A percentile compares a stretch with the other conserved stretches of the same genome.
Evolutionary conservation across 2,888 invertebrate species (phyloP).

Genomic region (Agonopterix arenella): DNA sequence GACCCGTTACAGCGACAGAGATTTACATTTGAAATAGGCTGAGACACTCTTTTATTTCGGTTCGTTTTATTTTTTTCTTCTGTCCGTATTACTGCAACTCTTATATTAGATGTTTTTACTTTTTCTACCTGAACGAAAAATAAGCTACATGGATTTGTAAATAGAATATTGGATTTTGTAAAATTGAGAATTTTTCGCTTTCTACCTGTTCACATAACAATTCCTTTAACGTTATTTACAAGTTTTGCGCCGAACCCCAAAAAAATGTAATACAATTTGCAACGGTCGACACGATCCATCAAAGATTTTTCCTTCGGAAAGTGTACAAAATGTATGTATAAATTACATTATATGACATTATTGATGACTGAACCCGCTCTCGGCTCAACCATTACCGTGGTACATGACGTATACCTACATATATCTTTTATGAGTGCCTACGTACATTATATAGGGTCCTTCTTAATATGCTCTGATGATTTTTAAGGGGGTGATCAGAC

Average conservation of each 20-base stretch:
- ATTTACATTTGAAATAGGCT: conserved; percentile 69
- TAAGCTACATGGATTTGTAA: too few species aligned
- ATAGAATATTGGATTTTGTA: too few species aligned
- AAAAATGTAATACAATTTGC: conserved; percentile 27
- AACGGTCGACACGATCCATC: conserved; percentile 31
- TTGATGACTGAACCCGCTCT: conserved; percentile 23
- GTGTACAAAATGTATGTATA: conserved; percentile 19
- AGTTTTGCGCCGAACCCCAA: not conserved
- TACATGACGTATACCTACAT: not conserved
- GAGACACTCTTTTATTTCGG: conserved; percentile 54
- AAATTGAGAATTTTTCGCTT: too few species aligned
- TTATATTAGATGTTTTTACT: conserved; percentile 4
- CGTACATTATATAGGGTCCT: too few species aligned
- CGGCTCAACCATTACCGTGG: conserved; percentile 3
- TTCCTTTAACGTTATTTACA: too few species aligned
- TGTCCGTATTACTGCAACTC: conserved; percentile 20
- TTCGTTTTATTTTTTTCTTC: conserved; percentile 43
- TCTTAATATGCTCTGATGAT: too few species aligned
- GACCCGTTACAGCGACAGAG: conserved; percentile 62
- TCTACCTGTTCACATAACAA: too few species aligned
- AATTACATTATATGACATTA: conserved; percentile 23
- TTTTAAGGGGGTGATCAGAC: too few species aligned
- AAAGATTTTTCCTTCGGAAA: conserved; percentile 31
- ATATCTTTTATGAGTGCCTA: too few species aligned
- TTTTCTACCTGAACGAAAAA: not conserved